Base-by-base conservation (phyloP, 53 echinoderm and acorn worm species). In the Henricia sp. region DNA sequence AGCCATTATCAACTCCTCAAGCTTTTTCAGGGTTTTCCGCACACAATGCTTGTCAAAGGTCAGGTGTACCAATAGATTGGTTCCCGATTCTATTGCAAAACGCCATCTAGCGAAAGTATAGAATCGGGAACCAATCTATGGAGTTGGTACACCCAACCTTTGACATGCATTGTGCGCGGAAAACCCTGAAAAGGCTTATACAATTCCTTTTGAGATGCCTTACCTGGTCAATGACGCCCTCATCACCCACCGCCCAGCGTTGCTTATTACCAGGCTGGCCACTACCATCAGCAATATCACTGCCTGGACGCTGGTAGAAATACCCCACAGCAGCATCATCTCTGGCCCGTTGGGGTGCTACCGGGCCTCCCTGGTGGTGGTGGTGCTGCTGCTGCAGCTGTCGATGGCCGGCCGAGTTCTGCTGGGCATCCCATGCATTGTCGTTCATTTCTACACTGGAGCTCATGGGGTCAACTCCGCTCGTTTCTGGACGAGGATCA, bases 271-370 rank as follows among this genome's bases (percentile, higher is more conserved):
- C 84, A 35, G 83, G 68, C 29, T 88, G 70, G n/a, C 92, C 92
- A 28, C 74, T 84, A 25, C 89, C 90, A 53, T 87, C 90, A n/a
- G 84, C 72, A 86, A 93, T 88, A 60, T 91, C 85, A 77, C 88
- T 92, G 52, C 88, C 85, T 28, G 91, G 94, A 70, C 97, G 85
- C 88, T 97, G 97, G 76, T 91, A 94, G 72, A 97, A 97, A 60
- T 97, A 97, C 13, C 94, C 92, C 26, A 97, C 94, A 20, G 86
- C 89, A 48, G 97, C 97, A 75, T 97, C 97, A 69, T 97, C 97
- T 16, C 93, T 75, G 29, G 97, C 92, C 58, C 97, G 85, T 53
- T 94, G 94, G 48, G 93, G 96, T 17, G 75, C 73, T 42, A 74
- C 64, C 52, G 75, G 84, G 19, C 74, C 83, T 14, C 84, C 84